phyloP scores from a whole-genome alignment of 2,888 invertebrate genomes.

The Ethmia dodecea region DNA sequence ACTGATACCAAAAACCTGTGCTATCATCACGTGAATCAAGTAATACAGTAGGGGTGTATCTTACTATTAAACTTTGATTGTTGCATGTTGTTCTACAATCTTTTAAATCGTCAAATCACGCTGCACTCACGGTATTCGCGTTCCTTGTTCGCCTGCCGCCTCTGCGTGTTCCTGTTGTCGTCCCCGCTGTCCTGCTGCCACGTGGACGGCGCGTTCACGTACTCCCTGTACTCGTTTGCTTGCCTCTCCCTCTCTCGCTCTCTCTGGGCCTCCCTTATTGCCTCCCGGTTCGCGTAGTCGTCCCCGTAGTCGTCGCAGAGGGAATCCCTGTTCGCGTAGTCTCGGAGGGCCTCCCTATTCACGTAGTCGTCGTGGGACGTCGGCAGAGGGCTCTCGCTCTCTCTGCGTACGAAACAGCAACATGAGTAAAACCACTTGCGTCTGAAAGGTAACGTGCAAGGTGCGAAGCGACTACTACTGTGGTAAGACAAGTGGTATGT shows the following conservation, averaged over 20 bases:
- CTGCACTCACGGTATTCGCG: no score
- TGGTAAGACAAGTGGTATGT: not conserved
- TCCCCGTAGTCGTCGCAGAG: constrained; percentile 69
- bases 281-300: constrained; percentile 71
- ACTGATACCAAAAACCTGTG: no score
- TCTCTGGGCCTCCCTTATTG: constrained; percentile 68
- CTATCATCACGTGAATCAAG: no score
- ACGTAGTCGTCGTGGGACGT: constrained; percentile 66
- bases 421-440: constrained; percentile 68
- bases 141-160: constrained; percentile 49
- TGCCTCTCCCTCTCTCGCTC: constrained; percentile 47
- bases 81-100: no score
- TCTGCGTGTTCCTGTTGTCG: constrained; percentile 63
- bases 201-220: constrained; percentile 65
- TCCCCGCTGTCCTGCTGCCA: constrained; percentile 56
- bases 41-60: no score
- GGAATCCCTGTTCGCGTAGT: constrained; percentile 67
- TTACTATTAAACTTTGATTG: no score
- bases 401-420: constrained; percentile 74
- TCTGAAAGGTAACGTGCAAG: constrained; percentile 57
- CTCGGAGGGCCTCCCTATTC: constrained; percentile 61
- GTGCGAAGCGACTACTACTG: constrained; percentile 8
- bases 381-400: constrained; percentile 67
- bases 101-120: no score
- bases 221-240: constrained; percentile 63